These are phyloP conservation scores for Hyalella azteca DNA, from an alignment of 2,888 invertebrate species.

Conservation along the genomic window DNA sequence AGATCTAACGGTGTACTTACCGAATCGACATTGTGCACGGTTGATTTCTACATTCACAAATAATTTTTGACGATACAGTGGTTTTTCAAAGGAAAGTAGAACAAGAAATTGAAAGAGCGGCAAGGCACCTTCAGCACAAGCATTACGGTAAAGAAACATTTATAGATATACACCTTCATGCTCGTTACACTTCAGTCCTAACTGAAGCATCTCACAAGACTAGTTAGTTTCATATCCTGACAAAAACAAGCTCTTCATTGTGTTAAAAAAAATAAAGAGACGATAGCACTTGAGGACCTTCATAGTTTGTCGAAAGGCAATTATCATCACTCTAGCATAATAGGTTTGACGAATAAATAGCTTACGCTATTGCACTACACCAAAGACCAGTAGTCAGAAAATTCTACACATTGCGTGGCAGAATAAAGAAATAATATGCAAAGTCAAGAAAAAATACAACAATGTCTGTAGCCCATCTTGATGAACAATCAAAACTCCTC, in stretches of 20 bases:
- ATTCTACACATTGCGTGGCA: no score
- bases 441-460: no score
- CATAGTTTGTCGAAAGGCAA: neutral
- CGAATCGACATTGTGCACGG: neutral
- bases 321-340: neutral
- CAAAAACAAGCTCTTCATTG: neutral
- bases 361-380: no score
- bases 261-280: no score
- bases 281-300: no score
- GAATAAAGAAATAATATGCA: no score
- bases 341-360: neutral
- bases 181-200: neutral
- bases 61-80: neutral
- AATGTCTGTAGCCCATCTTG: neutral
- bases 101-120: neutral
- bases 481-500: neutral
- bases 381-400: no score
- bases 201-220: neutral
- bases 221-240: neutral
- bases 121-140: conserved; percentile 28
- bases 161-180: neutral
- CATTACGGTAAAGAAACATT: neutral
- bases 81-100: neutral
- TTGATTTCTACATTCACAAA: neutral
- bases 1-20: neutral